Percentiles rank a stretch among this genome's conserved stretches.
Evolutionary conservation across 2,888 invertebrate genomes (phyloP).

Genomic region (Allygus modestus): DNA sequence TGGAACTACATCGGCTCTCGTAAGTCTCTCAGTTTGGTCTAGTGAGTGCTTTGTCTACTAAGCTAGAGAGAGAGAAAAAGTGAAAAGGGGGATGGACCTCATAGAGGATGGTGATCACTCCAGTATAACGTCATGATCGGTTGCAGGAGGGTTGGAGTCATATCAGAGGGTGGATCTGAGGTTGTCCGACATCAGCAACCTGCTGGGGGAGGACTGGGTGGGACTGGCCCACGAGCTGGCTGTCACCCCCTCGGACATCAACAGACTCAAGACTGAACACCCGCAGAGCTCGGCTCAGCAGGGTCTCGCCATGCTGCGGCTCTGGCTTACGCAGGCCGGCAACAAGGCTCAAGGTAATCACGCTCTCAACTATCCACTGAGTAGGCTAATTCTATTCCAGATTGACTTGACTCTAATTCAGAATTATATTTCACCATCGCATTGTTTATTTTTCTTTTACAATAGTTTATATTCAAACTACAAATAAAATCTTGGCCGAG

Average conservation of each 20-base stretch:
- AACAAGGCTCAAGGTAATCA: constrained; percentile 74
- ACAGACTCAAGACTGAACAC: constrained; percentile 85
- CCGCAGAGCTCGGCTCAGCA: constrained; percentile 86
- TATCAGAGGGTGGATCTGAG: constrained; percentile 67
- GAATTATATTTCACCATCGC: constrained; percentile 71
- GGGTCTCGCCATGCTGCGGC: constrained; percentile 82
- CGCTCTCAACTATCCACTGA: too few species aligned
- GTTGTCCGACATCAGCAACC: constrained; percentile 84
- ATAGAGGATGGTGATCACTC: too few species aligned
- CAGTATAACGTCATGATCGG: too few species aligned
- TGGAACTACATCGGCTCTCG: too few species aligned
- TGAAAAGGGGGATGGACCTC: too few species aligned
- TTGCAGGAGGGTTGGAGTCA: constrained; percentile 65
- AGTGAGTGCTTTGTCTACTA: too few species aligned
- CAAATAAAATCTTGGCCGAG: too few species aligned
- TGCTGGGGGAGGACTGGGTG: constrained; percentile 85
- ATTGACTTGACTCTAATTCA: background rate
- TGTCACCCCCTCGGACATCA: constrained; percentile 84
- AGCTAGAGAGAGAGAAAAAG: too few species aligned
- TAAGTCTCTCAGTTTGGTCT: too few species aligned
- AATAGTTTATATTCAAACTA: too few species aligned
- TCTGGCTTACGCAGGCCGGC: constrained; percentile 79
- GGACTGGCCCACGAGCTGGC: constrained; percentile 84
- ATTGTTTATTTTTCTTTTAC: too few species aligned
- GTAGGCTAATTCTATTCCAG: background rate